phyloP scores from a whole-genome alignment of 2,797 vertebrate genomes.

The Somateria mollissima region DNA sequence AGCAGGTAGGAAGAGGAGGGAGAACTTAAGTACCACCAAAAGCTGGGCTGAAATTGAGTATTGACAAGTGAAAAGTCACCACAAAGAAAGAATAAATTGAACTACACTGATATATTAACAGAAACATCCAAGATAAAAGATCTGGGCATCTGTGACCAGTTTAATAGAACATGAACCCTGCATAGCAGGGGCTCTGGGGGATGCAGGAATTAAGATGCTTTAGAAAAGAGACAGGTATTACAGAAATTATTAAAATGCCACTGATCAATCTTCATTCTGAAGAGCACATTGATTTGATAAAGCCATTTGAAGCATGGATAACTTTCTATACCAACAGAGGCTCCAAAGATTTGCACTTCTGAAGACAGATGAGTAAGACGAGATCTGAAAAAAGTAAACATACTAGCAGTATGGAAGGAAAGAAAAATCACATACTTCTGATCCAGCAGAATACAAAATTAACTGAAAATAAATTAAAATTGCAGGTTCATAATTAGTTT shows the following conservation, averaged over 20 bases:
- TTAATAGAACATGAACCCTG: background rate
- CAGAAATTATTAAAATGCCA: slow-evolving; percentile 23
- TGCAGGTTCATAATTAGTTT: slow-evolving; percentile 35
- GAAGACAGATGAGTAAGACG: background rate
- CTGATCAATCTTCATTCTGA: background rate
- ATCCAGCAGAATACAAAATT: slow-evolving; percentile 1
- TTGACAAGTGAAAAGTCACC: background rate
- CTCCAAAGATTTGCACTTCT: background rate
- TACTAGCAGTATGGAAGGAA: background rate
- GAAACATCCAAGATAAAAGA: background rate
- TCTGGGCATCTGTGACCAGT: background rate
- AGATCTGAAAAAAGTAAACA: slow-evolving; percentile 15
- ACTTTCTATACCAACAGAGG: background rate
- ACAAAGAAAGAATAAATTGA: background rate
- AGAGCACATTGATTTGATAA: slow-evolving; percentile 5
- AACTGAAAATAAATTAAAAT: slow-evolving; percentile 16
- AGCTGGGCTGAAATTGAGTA: background rate
- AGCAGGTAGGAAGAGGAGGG: background rate
- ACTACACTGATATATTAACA: background rate
- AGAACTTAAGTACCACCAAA: background rate
- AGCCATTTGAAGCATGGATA: background rate
- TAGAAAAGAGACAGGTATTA: background rate
- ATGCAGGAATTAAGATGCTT: background rate
- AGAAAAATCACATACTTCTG: slow-evolving; percentile 5
- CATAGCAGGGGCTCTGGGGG: background rate